Conservation (phyloP, 2,113 vertebrate species). For the Percina caprodes region DNA sequence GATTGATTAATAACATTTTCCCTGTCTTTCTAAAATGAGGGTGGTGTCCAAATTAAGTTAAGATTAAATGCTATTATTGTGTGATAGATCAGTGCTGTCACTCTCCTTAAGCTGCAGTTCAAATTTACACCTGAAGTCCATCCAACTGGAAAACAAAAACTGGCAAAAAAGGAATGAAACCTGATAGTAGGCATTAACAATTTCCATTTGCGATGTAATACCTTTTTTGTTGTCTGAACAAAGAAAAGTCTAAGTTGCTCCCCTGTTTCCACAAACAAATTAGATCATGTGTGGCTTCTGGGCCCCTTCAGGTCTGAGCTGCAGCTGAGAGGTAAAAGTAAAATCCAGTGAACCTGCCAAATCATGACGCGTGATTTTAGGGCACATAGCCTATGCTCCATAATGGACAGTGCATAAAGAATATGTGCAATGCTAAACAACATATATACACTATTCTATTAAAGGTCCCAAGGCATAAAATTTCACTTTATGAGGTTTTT, state of each 20-base stretch:
- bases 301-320: conserved; percentile 17
- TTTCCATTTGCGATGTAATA: conserved; percentile 1
- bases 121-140: neutral
- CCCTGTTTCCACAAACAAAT: conserved; percentile 33
- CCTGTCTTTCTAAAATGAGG: no score
- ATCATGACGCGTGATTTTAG: conserved; percentile 11
- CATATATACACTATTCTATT: neutral
- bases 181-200: neutral
- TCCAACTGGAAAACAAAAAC: conserved; percentile 7
- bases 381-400: neutral
- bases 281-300: conserved; percentile 21
- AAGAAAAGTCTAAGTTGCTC: conserved; percentile 19
- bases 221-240: conserved; percentile 15
- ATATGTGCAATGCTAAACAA: neutral
- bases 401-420: neutral
- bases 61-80: no score
- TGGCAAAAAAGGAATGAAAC: neutral
- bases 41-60: no score
- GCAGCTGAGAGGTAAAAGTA: conserved; percentile 16
- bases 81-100: no score
- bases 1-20: no score
- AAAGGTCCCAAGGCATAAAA: no score
- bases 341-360: conserved; percentile 24
- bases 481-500: no score
- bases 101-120: no score